Conservation (phyloP, 2,113 vertebrate genomes). For the Oophaga pumilio region DNA sequence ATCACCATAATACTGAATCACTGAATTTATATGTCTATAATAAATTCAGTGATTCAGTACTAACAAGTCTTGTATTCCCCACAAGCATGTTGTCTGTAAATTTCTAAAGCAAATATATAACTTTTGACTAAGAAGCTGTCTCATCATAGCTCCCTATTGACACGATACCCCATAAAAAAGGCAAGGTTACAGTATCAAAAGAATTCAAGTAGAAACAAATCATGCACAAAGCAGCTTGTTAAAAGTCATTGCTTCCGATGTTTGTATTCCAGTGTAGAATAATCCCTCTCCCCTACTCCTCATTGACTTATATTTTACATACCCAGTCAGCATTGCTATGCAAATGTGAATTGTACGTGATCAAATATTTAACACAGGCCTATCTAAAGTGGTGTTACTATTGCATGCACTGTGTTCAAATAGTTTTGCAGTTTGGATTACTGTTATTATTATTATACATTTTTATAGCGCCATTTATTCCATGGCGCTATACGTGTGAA, state of each 20-base stretch:
- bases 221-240: neutral
- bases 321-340: neutral
- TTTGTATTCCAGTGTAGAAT: neutral
- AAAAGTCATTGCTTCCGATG: neutral
- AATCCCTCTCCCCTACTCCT: neutral
- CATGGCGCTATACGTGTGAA: too few relatives aligned
- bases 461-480: too few relatives aligned
- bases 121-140: neutral
- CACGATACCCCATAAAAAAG: conserved; percentile 6
- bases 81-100: neutral
- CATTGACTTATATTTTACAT: neutral
- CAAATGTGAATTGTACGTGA: conserved; percentile 1
- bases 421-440: neutral
- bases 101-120: neutral
- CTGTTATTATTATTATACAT: too few relatives aligned
- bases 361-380: neutral
- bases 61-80: neutral
- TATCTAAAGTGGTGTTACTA: neutral
- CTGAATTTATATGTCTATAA: neutral
- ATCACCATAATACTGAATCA: neutral
- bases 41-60: neutral
- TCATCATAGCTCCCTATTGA: neutral
- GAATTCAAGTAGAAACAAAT: neutral
- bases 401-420: neutral
- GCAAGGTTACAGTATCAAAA: neutral